phyloP scores from a whole-genome alignment of 2,113 vertebrate species.

The Alaudala cheleensis region DNA sequence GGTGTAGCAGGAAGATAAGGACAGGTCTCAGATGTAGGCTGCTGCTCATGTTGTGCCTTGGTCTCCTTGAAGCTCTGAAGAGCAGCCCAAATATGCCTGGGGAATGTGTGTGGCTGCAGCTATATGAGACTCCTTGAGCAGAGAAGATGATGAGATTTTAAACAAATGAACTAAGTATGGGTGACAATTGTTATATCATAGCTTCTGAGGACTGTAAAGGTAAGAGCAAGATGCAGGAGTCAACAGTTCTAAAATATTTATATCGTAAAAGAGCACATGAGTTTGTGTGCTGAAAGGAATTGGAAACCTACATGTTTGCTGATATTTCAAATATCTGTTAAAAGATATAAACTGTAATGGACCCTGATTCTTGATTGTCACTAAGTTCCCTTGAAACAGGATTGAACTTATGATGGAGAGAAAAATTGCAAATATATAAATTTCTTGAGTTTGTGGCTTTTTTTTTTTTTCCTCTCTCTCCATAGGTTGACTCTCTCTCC shows the following conservation, averaged over 20 bases:
- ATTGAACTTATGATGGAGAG: neutral
- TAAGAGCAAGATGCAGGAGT: neutral
- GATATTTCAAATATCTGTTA: neutral
- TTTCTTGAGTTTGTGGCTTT: neutral
- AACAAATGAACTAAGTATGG: neutral
- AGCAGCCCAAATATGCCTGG: neutral
- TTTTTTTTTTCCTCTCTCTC: no score
- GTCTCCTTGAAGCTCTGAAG: neutral
- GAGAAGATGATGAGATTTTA: neutral
- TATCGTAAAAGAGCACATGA: neutral
- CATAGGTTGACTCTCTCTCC: neutral
- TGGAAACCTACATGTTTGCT: neutral
- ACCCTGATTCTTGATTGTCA: neutral
- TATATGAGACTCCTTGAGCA: neutral
- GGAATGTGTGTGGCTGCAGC: neutral
- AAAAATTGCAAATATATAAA: neutral
- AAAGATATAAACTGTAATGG: neutral
- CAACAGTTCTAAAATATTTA: neutral
- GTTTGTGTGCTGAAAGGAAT: neutral
- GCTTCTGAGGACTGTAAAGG: neutral
- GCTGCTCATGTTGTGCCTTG: neutral
- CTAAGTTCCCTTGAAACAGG: neutral
- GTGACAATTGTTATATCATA: neutral
- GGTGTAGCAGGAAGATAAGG: neutral
- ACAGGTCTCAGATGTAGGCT: neutral